Percentiles rank a stretch among this genome's conserved stretches.
phyloP scores from a whole-genome alignment of 2,113 vertebrate species.

The Bubo bubo region DNA sequence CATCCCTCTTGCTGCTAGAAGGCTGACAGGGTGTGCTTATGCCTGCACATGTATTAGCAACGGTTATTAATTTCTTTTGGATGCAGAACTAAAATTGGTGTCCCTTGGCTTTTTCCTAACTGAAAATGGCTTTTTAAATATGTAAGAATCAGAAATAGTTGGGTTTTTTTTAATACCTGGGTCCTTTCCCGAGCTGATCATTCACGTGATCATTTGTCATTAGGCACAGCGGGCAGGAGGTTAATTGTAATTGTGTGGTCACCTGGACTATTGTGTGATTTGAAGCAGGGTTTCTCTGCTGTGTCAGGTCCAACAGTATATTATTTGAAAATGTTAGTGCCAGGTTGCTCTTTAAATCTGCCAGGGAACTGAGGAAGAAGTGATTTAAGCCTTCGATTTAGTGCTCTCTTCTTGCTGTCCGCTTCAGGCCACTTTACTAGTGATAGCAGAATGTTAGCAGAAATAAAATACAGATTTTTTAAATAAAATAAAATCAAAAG shows the following conservation, averaged over 20 bases:
- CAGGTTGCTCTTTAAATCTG: slow-evolving; percentile 75
- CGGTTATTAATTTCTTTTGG: background rate
- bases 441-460: slow-evolving; percentile 38
- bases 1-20: background rate
- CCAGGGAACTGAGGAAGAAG: slow-evolving; percentile 65
- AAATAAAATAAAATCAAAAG: slow-evolving; percentile 5
- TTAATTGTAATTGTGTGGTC: slow-evolving; percentile 80
- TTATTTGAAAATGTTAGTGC: slow-evolving; percentile 73
- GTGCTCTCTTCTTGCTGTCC: slow-evolving; percentile 53
- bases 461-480: slow-evolving; percentile 65
- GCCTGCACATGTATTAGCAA: background rate
- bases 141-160: background rate
- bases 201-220: slow-evolving; percentile 67
- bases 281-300: slow-evolving; percentile 71
- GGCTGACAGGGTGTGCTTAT: background rate
- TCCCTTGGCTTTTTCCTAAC: slow-evolving; percentile 5
- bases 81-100: slow-evolving; percentile 9
- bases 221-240: slow-evolving; percentile 64
- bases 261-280: slow-evolving; percentile 68
- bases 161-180: background rate
- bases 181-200: slow-evolving; percentile 26
- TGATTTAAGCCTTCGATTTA: slow-evolving; percentile 78
- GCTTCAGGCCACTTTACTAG: slow-evolving; percentile 69
- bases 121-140: slow-evolving; percentile 55
- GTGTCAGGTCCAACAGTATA: slow-evolving; percentile 66